These are phyloP conservation scores for Puffinus mauretanicus DNA, from an alignment of 2,113 vertebrate species.

Conservation along the genomic window DNA sequence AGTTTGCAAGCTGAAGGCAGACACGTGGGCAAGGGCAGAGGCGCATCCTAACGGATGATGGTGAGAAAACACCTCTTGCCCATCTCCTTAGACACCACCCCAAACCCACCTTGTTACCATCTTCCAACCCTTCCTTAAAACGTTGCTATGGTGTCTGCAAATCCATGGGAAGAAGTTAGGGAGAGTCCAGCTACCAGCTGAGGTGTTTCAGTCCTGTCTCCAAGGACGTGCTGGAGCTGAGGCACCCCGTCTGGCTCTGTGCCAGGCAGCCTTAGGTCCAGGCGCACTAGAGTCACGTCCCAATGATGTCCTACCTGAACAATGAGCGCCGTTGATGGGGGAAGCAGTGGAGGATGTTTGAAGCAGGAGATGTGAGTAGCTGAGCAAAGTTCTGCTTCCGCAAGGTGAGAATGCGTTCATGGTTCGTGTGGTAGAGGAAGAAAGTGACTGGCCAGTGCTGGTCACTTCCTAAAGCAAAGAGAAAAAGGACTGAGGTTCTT, in stretches of 20 bases:
- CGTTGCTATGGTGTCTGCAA: background rate
- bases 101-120: background rate
- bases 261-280: background rate
- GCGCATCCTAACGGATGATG: fast-evolving
- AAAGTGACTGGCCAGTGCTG: background rate
- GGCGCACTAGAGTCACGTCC: background rate
- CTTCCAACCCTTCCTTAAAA: background rate
- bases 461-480: background rate
- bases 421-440: fast-evolving
- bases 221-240: fast-evolving
- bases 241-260: background rate
- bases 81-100: background rate
- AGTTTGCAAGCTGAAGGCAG: background rate
- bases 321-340: background rate
- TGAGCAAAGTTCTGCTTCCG: background rate
- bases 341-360: background rate
- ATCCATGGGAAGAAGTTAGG: background rate
- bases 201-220: background rate
- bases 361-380: background rate
- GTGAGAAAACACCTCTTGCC: background rate
- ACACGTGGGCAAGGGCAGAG: background rate
- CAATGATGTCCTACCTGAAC: fast-evolving
- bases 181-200: background rate
- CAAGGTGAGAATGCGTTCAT: fast-evolving
- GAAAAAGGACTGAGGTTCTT: background rate